phyloP scores from a whole-genome alignment of 2,888 invertebrate species.

The Acronicta aceris region DNA sequence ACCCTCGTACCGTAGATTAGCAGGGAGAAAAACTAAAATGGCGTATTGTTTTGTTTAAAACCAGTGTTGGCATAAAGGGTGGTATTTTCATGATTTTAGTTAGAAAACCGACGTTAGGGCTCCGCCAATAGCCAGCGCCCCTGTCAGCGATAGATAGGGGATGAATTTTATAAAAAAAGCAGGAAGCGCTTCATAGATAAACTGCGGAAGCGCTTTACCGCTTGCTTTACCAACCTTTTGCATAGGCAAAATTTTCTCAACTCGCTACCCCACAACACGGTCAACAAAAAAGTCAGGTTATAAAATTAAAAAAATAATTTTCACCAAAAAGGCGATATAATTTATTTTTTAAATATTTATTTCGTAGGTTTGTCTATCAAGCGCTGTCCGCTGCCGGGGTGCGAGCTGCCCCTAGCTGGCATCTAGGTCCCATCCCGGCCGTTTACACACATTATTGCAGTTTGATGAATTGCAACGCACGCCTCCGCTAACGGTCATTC shows the following conservation, averaged over 20 bases:
- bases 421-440: slow-evolving; percentile 75
- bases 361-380: slow-evolving; percentile 60
- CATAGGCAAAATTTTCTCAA: not conserved
- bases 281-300: not conserved
- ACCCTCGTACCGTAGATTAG: slow-evolving; percentile 81
- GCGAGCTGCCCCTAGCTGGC: slow-evolving; percentile 71
- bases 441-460: slow-evolving; percentile 83
- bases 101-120: slow-evolving; percentile 70
- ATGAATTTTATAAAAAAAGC: slow-evolving; percentile 69
- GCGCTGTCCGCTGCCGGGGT: slow-evolving; percentile 69
- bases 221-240: not conserved
- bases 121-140: slow-evolving; percentile 77
- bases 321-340: not conserved
- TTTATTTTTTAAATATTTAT: not conserved
- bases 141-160: slow-evolving; percentile 81
- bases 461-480: slow-evolving; percentile 81
- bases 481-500: slow-evolving; percentile 75
- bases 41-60: slow-evolving; percentile 80
- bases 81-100: slow-evolving; percentile 79
- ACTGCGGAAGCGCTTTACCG: slow-evolving; percentile 30
- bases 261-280: not conserved
- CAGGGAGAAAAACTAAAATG: slow-evolving; percentile 80
- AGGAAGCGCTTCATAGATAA: slow-evolving; percentile 79
- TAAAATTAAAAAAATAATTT: not conserved
- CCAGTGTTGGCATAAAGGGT: slow-evolving; percentile 81